These are phyloP conservation scores for Metopolophium dirhodum DNA, from an alignment of 1,140 invertebrate species.

Conservation along the genomic window DNA sequence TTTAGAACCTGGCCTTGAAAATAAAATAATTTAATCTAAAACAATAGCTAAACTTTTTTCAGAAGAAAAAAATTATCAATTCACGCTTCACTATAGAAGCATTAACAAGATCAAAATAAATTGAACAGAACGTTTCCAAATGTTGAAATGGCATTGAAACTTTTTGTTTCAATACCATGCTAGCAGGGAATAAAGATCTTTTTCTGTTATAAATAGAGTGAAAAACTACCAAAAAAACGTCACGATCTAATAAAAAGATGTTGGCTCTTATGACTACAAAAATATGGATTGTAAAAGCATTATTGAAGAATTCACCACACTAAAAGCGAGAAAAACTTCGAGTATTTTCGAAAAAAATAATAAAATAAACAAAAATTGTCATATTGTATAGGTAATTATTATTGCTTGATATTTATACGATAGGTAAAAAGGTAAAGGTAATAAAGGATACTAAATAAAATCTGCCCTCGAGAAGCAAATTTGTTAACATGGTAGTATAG, in stretches of 20 bases:
- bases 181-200: not conserved
- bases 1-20: constrained; percentile 5
- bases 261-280: not conserved
- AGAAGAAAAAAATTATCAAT: not conserved
- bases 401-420: no score
- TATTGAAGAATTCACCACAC: no score
- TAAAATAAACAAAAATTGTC: no score
- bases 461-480: no score
- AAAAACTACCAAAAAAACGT: not conserved
- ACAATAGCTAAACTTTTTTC: not conserved
- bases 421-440: no score
- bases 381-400: no score
- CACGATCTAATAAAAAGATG: not conserved
- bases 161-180: not conserved
- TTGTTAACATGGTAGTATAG: no score
- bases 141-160: constrained; percentile 7
- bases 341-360: no score
- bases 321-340: not conserved
- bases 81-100: not conserved
- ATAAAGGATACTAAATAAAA: no score
- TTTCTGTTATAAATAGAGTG: not conserved
- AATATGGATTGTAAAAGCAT: no score
- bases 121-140: not conserved
- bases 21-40: constrained; percentile 7
- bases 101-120: constrained; percentile 17